These are phyloP conservation scores for Stegostoma tigrinum DNA, from an alignment of 2,113 vertebrate species.

Conservation along the genomic window DNA sequence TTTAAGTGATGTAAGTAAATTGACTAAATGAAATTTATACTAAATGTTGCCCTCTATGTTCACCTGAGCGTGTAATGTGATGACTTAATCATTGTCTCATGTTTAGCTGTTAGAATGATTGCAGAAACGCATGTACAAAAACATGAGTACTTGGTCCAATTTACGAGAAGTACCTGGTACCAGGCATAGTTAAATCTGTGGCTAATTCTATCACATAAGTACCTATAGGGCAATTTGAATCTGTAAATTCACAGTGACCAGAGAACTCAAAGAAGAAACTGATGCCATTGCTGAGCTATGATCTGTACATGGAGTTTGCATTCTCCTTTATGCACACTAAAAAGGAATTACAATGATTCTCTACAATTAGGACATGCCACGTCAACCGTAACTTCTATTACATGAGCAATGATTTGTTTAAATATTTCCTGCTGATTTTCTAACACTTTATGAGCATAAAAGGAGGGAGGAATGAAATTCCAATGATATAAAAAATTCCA, in stretches of 20 bases:
- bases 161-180: not conserved
- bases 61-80: not conserved
- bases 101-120: not conserved
- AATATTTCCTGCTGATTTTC: not conserved
- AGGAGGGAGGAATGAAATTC: not conserved
- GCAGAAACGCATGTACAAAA: not conserved
- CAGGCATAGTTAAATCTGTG: not conserved
- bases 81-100: not conserved
- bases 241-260: not conserved
- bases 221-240: not conserved
- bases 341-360: slow-evolving; percentile 1
- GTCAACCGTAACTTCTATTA: not conserved
- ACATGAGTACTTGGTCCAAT: not conserved
- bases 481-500: not conserved
- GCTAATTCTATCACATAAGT: not conserved
- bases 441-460: not conserved
- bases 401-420: not conserved
- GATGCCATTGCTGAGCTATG: slow-evolving; percentile 3
- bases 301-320: not conserved
- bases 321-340: not conserved
- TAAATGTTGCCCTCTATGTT: not conserved
- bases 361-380: not conserved
- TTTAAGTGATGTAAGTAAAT: not conserved
- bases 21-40: not conserved
- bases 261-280: not conserved